phyloP scores from a whole-genome alignment of 2,113 vertebrate genomes.

The Laticauda colubrina region DNA sequence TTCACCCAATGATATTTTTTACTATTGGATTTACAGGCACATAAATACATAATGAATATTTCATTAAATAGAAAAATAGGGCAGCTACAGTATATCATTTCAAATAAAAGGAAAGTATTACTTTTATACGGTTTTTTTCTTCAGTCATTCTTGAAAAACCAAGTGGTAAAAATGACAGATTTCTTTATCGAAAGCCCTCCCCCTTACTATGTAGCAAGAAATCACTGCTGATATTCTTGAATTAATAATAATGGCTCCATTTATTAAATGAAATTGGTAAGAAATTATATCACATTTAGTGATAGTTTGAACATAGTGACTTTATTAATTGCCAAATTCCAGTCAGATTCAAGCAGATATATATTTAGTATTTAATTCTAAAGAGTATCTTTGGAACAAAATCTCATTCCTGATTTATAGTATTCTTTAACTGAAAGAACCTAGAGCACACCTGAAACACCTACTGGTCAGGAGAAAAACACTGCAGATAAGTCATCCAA shows the following conservation, averaged over 20 bases:
- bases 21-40: neutral
- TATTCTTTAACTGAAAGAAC: neutral
- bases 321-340: too few species aligned
- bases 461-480: neutral
- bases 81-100: slow-evolving; percentile 27
- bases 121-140: slow-evolving; percentile 49
- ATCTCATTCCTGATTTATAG: neutral
- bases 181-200: slow-evolving; percentile 10
- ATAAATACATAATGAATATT: slow-evolving; percentile 52
- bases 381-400: rapidly evolving
- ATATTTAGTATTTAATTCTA: neutral
- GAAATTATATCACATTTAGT: neutral
- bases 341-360: neutral
- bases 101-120: slow-evolving; percentile 57
- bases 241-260: neutral
- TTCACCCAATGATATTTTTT: slow-evolving; percentile 2
- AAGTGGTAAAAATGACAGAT: slow-evolving; percentile 32
- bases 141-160: slow-evolving; percentile 14
- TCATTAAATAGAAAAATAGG: slow-evolving; percentile 47
- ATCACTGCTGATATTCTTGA: neutral
- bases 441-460: neutral
- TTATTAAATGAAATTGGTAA: neutral
- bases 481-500: neutral
- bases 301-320: neutral
- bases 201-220: neutral